Evolutionary conservation across 2,113 vertebrate genomes (phyloP).

Genomic region (Tragulus kanchil): DNA sequence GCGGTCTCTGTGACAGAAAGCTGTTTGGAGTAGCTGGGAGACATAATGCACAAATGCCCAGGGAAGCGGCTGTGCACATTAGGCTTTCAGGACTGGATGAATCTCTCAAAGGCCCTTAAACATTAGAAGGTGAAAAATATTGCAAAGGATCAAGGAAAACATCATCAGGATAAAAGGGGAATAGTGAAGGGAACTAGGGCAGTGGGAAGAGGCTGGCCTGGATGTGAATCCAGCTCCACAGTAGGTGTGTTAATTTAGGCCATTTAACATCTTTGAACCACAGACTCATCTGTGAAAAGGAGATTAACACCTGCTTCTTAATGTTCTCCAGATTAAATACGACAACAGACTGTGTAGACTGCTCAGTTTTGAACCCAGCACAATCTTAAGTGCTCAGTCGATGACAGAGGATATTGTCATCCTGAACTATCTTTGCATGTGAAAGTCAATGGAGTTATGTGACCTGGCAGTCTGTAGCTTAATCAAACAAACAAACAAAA

Average conservation of each 20-base stretch:
- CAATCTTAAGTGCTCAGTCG: not conserved
- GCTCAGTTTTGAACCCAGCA: not conserved
- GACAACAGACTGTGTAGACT: not conserved
- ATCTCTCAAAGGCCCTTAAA: slow-evolving; percentile 10
- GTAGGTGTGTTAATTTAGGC: not conserved
- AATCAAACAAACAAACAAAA: not conserved
- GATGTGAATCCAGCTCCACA: not conserved
- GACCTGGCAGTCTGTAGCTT: not conserved
- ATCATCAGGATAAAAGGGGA: slow-evolving; percentile 17
- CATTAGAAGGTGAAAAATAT: slow-evolving; percentile 30
- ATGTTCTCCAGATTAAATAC: slow-evolving; percentile 21
- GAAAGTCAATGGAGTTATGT: slow-evolving; percentile 30
- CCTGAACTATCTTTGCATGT: slow-evolving; percentile 18
- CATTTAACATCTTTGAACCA: slow-evolving; percentile 25
- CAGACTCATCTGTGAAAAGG: slow-evolving; percentile 17
- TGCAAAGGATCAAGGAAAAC: slow-evolving; percentile 38
- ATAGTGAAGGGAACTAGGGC: not conserved
- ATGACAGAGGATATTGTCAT: not conserved
- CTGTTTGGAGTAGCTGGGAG: slow-evolving; percentile 3
- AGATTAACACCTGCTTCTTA: not conserved
- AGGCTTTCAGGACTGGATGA: not conserved
- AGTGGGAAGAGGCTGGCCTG: not conserved
- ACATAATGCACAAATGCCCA: not conserved
- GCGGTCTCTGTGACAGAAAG: slow-evolving; percentile 23
- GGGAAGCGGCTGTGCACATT: not conserved